Base-by-base conservation (phyloP, 2,888 invertebrate species). In the Trissolcus japonicus region DNA sequence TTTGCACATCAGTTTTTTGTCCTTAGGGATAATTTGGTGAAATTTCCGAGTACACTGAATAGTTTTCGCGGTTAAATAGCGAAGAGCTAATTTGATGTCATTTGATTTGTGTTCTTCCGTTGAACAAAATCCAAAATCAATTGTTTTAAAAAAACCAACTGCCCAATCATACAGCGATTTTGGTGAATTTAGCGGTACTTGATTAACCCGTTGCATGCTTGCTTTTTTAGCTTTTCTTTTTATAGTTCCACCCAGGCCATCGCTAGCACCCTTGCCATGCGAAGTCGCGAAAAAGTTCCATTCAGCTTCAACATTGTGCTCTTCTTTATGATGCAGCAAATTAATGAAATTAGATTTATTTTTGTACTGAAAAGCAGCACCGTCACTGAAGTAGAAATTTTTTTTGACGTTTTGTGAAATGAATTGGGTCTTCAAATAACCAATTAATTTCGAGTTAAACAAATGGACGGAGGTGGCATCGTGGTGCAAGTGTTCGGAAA, bases 221-320 rank as follows among this genome's bases (percentile, higher is more conserved):
- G 74, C 19, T 65, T 57, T 61, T 43, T 57, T 16, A 35, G 63
- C 71, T 41, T 57, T 55, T 21, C 66, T 78, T 74, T 78, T 75
- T 46, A 74, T 57, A 29, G 17, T 54, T 0, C 46, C 69, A 25
- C 73, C 67, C 9, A 69, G 6, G 25, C 78, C 74, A 43, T 74
- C 63, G 48, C 67, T 60, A 2, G 78, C 74, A 21, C 72, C 59
- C 48, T 72, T 72, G 11, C 72, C 63, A 41, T 73, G 73, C n/a
- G 73, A 68, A 51, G 69, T 65, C 17, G 73, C 73, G 73, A 73
- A 69, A 77, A 77, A 29, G 55, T n/a, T 62, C 77, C 54, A 77
- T 16, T 72, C 72, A 0, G 68, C 63, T 25, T 67, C 53, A 59
- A 53, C 59, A 16, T 53, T 43, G 29, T 43, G 41, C 41, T 67